Base-by-base conservation (phyloP, 2,113 vertebrate species). In the Natator depressus region DNA sequence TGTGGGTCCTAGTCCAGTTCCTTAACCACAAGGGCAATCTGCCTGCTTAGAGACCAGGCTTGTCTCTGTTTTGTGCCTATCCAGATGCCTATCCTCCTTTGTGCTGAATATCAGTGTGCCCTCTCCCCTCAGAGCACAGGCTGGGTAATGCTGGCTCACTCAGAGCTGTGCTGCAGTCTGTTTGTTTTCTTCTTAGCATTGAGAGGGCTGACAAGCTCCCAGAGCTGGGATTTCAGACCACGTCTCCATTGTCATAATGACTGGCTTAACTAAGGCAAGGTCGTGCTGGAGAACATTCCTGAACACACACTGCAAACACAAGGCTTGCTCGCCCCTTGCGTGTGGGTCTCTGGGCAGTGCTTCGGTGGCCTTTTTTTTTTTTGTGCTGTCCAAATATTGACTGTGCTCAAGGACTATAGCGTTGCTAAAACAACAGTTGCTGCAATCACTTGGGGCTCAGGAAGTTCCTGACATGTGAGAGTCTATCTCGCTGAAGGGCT, bases 371-470 rank as follows among this genome's bases (percentile, higher is more conserved):
- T 72, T 1, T 3, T 93, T 75, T 93, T 75, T 3, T 14, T 42
- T 29, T 9, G 22, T 27, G 8, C 90, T 93, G 79, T 93, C 93
- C 96, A 96, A 97, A 96, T 78, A 91, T 16, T 95, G 97, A 85
- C 95, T 38, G 55, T 89, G 88, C 85, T 85, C 89, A 65, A 89
- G 93, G 31, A 87, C 92, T 51, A 47, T 59, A 85, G 86, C 16
- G 31, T 25, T 20, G 12, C 93, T 90, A 6, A 87, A 94, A 94
- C 17, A 90, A 93, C 87, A 49, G 84, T 94, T 78, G 42, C 27
- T 93, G 91, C 84, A 88, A 3, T 59, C 95, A 82, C 94, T 95
- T 22, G 91, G 87, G 93, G n/a, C 84, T 82, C 10, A n/a, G 53
- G 90, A 57, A 78, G 50, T 69, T 81, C 80, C 75, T 20, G 0